A percentile compares a stretch with the other conserved stretches of the same genome.
phyloP scores from a whole-genome alignment of 1,140 invertebrate species.

The Sinella curviseta region DNA sequence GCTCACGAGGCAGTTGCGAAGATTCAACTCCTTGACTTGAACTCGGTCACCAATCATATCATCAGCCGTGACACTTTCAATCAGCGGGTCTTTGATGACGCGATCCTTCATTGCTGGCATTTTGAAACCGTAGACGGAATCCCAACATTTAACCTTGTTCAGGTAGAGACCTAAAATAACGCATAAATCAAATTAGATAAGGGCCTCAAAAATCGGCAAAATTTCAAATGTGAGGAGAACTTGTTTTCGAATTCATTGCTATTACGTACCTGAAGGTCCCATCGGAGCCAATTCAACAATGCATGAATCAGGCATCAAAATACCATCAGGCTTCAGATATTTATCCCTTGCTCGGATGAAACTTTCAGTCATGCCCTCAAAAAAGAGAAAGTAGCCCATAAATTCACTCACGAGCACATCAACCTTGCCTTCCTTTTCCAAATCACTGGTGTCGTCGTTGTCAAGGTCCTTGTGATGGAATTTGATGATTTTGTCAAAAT shows the following conservation, averaged over 20 bases:
- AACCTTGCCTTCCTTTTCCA: conserved; percentile 75
- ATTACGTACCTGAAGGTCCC: conserved; percentile 75
- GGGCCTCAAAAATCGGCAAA: background rate
- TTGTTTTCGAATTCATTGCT: background rate
- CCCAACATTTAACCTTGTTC: conserved; percentile 83
- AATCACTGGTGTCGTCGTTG: conserved; percentile 70
- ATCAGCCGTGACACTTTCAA: conserved; percentile 77
- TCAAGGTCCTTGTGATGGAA: conserved; percentile 82
- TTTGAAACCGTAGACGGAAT: conserved; percentile 94
- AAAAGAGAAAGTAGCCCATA: conserved; percentile 99
- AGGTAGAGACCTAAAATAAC: conserved; percentile 65
- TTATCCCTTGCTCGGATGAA: conserved; percentile 88
- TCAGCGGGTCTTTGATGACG: conserved; percentile 82
- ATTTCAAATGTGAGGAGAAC: background rate
- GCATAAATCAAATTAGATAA: background rate
- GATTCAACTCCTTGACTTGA: conserved; percentile 70
- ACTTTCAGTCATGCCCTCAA: conserved; percentile 96
- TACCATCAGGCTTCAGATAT: conserved; percentile 77
- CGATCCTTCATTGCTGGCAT: conserved; percentile 92
- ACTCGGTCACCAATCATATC: conserved; percentile 73
- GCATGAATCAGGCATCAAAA: conserved; percentile 86
- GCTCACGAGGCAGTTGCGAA: conserved; percentile 76
- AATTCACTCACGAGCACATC: conserved; percentile 98
- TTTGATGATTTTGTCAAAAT: conserved; percentile 70
- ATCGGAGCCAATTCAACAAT: conserved; percentile 84